phyloP scores from a whole-genome alignment of 2,888 invertebrate species.

The Philonicus albiceps region DNA sequence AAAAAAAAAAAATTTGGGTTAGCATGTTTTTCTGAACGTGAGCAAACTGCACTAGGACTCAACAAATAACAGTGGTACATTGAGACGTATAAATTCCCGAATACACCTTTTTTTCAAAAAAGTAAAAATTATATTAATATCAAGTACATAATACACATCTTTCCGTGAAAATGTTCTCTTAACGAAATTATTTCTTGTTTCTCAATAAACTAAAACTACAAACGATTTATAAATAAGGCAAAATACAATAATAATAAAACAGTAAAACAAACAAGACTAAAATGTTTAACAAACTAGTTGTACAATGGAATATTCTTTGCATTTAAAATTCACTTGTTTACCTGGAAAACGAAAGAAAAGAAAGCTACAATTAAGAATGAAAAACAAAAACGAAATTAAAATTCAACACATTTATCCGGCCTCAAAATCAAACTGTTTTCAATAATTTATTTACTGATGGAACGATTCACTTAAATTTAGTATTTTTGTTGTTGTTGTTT shows the following conservation, averaged over 20 bases:
- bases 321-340: slow-evolving; percentile 1
- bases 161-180: not conserved
- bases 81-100: not conserved
- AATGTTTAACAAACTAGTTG: slow-evolving; percentile 24
- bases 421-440: not conserved
- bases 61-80: not conserved
- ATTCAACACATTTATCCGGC: slow-evolving; percentile 29
- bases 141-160: not conserved
- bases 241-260: slow-evolving; percentile 32
- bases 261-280: slow-evolving; percentile 29
- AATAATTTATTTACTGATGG: slow-evolving; percentile 3
- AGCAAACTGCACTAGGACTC: not conserved
- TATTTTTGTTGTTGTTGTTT: slow-evolving; percentile 29
- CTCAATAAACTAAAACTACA: slow-evolving; percentile 1
- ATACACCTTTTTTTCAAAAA: not conserved
- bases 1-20: not conserved
- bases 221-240: slow-evolving; percentile 25
- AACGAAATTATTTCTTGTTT: not conserved
- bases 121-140: slow-evolving; percentile 15
- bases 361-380: not conserved
- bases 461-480: not conserved
- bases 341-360: not conserved
- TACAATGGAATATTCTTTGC: slow-evolving; percentile 35
- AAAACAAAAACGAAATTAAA: not conserved
- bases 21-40: not conserved